Evolutionary conservation across 30 jellyfish, hydroid and myxozoan species (phyloP), one percentile per base, ranked within the genome.

Genomic region (Hydractinia symbiolongicarpus): DNA sequence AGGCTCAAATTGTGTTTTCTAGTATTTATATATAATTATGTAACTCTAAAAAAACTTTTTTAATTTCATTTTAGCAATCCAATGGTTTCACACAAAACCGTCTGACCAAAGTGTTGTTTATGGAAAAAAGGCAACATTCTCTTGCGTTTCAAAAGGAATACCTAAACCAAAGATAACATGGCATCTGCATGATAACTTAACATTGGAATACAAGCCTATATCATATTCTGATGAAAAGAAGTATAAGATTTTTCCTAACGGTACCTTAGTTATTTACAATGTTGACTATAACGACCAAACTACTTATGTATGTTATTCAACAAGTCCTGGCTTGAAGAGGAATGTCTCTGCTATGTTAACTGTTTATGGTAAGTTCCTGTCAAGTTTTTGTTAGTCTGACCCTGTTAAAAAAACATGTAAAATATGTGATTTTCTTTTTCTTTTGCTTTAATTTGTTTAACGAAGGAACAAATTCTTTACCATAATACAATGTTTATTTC

Each of bases 351-450:
- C 96, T 10, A 9, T 82, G 50, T 78, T 92, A 75, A 78, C 81
- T 53, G 98, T 92, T 19, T 84, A 73, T 67, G 98, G 98, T 92
- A 84, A 75, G 95, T 79, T 9, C 5, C 17, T 1, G 77, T 78
- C 44, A 30, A 30, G 44, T 30, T 30, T 30, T 30, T 30, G 44
- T 30, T 30, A 30, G 44, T 2, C 44, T 30, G 44, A 30, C 44
- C 44, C 44, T 30, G 44, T 30, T 30, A 30, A 30, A 30, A n/a
- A 30, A 30, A 30, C 44, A 30, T 30, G 44, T 30, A 30, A 30
- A 30, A 30, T 30, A 30, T 30, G 44, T 30, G 44, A 30, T 30
- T 30, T 30, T 30, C 44, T 30, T 30, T 30, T 30, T 2, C 44
- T 30, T 1, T 30, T 30, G 44, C 2, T 30, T 30, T 30, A 30